Evolutionary conservation across 1,140 invertebrate genomes (phyloP).

Genomic region (Apis florea): DNA sequence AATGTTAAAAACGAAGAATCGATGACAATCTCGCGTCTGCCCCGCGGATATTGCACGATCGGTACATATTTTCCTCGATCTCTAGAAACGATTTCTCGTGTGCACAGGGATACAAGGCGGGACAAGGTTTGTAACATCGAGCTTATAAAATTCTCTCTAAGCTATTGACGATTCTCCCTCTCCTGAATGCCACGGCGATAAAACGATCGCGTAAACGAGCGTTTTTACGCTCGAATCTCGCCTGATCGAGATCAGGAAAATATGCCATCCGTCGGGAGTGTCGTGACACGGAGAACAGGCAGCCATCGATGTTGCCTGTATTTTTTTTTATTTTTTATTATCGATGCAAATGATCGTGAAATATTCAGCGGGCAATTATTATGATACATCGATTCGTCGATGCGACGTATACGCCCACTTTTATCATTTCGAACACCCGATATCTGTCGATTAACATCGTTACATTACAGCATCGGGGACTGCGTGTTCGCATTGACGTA

Average conservation of each 20-base stretch:
- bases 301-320: background rate
- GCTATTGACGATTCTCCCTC: background rate
- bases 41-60: too few species aligned
- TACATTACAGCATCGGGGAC: background rate
- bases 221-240: conserved; percentile 37
- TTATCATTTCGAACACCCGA: conserved; percentile 9
- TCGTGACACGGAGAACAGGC: background rate
- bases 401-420: background rate
- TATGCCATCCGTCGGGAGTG: background rate
- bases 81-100: too few species aligned
- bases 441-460: conserved; percentile 6
- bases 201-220: conserved; percentile 23
- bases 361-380: conserved; percentile 31
- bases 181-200: conserved; percentile 1
- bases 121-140: background rate
- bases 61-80: too few species aligned
- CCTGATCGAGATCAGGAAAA: conserved; percentile 6
- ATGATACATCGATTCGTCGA: conserved; percentile 7
- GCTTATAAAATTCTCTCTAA: conserved; percentile 21
- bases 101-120: too few species aligned
- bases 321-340: conserved; percentile 1
- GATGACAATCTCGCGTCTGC: background rate
- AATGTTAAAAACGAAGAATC: background rate
- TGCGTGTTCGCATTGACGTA: background rate
- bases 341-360: conserved; percentile 30